A percentile compares a stretch with the other conserved stretches of the same genome.
These are phyloP conservation scores for Rotaria socialis DNA, from an alignment of 2,888 invertebrate species.

Conservation along the genomic window DNA sequence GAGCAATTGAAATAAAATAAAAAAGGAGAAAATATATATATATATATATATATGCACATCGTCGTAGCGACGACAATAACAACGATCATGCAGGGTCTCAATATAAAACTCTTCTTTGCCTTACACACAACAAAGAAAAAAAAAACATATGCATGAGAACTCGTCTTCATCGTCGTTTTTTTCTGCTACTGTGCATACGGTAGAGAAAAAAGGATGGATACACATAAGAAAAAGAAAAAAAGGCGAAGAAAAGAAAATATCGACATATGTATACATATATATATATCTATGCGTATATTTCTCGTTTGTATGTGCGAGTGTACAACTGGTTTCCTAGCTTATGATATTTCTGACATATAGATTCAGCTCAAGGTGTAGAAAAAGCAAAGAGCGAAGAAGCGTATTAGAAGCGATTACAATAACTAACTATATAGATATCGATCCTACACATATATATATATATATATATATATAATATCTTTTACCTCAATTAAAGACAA, in stretches of 20 bases:
- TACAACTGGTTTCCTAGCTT: neutral
- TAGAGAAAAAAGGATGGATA: neutral
- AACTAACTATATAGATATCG: neutral
- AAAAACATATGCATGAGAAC: conserved; percentile 1
- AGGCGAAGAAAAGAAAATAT: neutral
- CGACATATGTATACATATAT: neutral
- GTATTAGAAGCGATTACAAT: neutral
- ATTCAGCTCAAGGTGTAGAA: neutral
- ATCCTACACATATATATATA: neutral
- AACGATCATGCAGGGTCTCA: neutral
- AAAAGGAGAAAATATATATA: neutral
- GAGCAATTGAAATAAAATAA: neutral
- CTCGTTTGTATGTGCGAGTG: neutral
- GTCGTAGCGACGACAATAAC: conserved; percentile 29
- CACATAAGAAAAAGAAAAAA: too few relatives aligned
- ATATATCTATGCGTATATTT: neutral
- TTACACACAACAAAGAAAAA: neutral
- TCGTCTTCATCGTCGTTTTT: neutral
- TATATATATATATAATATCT: neutral
- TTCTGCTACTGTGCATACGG: neutral
- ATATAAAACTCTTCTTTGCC: conserved; percentile 10
- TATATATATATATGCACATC: neutral
- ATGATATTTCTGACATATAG: neutral
- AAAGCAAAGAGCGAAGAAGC: neutral
- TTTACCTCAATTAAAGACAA: neutral